Percentiles rank a stretch among this genome's conserved stretches.
These are phyloP conservation scores for Mustela lutreola DNA, from an alignment of 2,113 vertebrate genomes.

Conservation along the genomic window DNA sequence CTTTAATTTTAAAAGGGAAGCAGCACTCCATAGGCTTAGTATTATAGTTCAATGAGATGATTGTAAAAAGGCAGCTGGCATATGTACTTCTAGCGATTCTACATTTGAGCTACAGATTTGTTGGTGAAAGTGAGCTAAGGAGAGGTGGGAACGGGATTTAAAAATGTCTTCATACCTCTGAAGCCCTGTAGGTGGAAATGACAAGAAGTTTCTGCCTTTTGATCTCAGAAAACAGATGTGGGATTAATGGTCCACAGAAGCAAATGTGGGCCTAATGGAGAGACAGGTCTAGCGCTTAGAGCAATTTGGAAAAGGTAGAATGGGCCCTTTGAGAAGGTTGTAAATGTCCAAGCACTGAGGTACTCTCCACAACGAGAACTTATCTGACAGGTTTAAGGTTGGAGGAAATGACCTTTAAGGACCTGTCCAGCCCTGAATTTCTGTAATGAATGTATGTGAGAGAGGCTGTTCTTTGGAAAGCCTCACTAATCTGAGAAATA, in stretches of 20 bases:
- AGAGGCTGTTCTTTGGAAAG: not conserved
- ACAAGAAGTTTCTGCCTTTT: not conserved
- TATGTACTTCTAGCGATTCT: not conserved
- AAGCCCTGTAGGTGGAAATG: slow-evolving; percentile 14
- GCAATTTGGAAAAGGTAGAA: not conserved
- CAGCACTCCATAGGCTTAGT: not conserved
- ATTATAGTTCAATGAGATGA: not conserved
- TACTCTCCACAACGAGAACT: not conserved
- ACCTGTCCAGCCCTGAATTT: slow-evolving; percentile 38
- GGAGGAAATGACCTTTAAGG: slow-evolving; percentile 15
- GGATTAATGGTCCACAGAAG: not conserved
- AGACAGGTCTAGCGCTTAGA: not conserved
- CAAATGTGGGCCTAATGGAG: not conserved
- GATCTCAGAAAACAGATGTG: not conserved
- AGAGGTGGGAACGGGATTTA: not conserved
- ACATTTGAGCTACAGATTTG: not conserved
- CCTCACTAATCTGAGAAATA: not conserved
- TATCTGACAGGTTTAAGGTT: not conserved
- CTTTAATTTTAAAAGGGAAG: slow-evolving; percentile 32
- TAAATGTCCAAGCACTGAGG: not conserved
- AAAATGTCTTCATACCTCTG: slow-evolving; percentile 19
- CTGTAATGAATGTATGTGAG: not conserved
- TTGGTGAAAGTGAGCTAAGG: not conserved
- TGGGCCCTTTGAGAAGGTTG: not conserved
- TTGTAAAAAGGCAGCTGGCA: not conserved